Base-by-base conservation (phyloP, 2,888 invertebrate species). In the Acronicta alni region DNA sequence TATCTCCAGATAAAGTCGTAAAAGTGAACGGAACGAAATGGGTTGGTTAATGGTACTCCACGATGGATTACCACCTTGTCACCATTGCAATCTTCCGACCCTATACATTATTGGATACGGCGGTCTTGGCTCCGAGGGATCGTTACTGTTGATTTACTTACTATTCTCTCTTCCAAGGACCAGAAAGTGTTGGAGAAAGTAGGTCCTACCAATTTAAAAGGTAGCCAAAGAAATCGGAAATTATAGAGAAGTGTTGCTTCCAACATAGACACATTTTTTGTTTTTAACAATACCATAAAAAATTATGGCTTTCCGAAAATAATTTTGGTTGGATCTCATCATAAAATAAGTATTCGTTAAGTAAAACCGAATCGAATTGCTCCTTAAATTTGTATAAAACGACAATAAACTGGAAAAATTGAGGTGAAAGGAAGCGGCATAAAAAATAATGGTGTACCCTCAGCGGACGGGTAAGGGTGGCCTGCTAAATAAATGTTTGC, bases 391-490 rank as follows among this genome's bases (percentile, higher is more conserved):
- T 90, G 86, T 91, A 89, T 88, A 88, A 90, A 91, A 87, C 80
- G 85, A 87, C 89, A 87, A 87, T 91, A 89, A 88, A 89, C 84
- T 77, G 79, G 77, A 85, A 89, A 87, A 88, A 90, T 90, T 86
- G 86, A 91, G 90, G 89, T 86, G 85, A 89, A 87, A 88, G 86
- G 85, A 88, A 82, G 84, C 81, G 66, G 72, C 86, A 86, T 91
- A 91, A 93, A 92, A 93, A 91, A 90, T 92, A 91, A 93, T 90
- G 86, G 88, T 80, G 82, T 84, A 79, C 89, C 89, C 87, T 82
- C 77, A 78, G 77, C 72, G 79, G 82, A 69, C 76, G 78, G 77
- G 79, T 75, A 83, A 82, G 85, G 89, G 88, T 79, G 84, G 85
- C 79, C 82, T 81, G 82, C 86, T 84, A 87, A 89, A 91, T 90